phyloP scores from a whole-genome alignment of 2,888 invertebrate species.

The Drosophila imparisetae region DNA sequence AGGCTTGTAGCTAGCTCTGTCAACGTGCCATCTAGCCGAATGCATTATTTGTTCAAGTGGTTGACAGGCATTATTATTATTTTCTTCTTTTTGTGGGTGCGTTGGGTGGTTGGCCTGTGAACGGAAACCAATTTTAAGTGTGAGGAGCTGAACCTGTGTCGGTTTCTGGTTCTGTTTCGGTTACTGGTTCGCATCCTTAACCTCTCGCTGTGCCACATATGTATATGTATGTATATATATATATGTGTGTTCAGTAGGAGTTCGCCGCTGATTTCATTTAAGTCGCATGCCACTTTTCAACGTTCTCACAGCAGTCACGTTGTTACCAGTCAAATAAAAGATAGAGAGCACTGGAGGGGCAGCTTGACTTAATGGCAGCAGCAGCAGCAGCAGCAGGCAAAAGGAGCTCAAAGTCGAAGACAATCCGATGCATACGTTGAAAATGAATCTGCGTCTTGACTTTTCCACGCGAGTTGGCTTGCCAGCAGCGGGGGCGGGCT shows the following conservation, averaged over 20 bases:
- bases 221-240: too few relatives aligned
- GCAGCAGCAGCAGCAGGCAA: not conserved
- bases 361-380: not conserved
- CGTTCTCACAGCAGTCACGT: constrained; percentile 52
- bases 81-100: not conserved
- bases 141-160: constrained; percentile 1
- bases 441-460: constrained; percentile 65
- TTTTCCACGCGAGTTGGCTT: constrained; percentile 66
- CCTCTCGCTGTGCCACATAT: not conserved
- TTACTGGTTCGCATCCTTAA: not conserved
- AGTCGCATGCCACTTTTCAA: constrained; percentile 53
- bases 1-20: not conserved
- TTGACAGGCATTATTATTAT: constrained; percentile 15
- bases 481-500: constrained; percentile 13
- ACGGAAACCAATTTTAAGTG: constrained; percentile 29
- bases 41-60: constrained; percentile 73
- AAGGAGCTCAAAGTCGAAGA: constrained; percentile 2
- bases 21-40: constrained; percentile 36
- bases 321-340: constrained; percentile 2
- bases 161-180: not conserved
- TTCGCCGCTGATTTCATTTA: constrained; percentile 57
- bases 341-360: not conserved
- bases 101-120: constrained; percentile 17
- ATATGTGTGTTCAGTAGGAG: constrained; percentile 9
- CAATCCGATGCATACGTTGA: constrained; percentile 63